Evolutionary conservation across 2,113 vertebrate genomes (phyloP).

Genomic region (Miniopterus natalensis): DNA sequence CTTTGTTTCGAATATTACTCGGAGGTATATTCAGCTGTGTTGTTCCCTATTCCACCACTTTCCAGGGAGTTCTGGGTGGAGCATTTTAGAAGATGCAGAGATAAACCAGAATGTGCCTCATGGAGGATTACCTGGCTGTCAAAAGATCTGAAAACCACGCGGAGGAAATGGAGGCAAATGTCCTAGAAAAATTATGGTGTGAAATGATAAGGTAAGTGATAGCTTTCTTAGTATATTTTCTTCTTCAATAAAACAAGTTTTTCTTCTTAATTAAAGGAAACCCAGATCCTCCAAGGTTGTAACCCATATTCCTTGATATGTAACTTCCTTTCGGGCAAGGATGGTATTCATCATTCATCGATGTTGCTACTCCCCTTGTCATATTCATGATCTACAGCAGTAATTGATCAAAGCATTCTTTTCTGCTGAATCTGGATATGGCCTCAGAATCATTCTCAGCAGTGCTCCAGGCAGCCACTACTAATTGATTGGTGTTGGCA

Average conservation of each 20-base stretch:
- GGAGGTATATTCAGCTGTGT: neutral
- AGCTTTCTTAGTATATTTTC: conserved; percentile 35
- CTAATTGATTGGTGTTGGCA: conserved; percentile 32
- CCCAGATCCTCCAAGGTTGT: neutral
- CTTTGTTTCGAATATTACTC: neutral
- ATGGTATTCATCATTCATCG: neutral
- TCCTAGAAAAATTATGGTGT: neutral
- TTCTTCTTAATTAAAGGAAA: conserved; percentile 32
- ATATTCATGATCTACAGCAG: neutral
- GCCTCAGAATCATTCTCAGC: neutral
- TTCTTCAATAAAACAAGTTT: neutral
- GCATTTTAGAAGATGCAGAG: neutral
- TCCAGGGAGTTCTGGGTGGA: neutral
- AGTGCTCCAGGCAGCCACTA: conserved; percentile 27
- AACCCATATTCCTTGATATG: neutral
- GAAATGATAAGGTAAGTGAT: neutral
- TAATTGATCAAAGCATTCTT: conserved; percentile 32
- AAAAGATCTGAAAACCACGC: neutral
- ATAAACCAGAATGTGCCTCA: neutral
- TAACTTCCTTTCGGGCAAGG: neutral
- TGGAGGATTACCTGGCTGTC: neutral
- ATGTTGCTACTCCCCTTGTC: neutral
- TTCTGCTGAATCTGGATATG: neutral
- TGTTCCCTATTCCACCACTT: neutral
- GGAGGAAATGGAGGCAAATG: neutral